Evolutionary conservation across 2,797 vertebrate species (phyloP), one percentile per base, ranked within the genome.

Genomic region (Chromobotia macracanthus): DNA sequence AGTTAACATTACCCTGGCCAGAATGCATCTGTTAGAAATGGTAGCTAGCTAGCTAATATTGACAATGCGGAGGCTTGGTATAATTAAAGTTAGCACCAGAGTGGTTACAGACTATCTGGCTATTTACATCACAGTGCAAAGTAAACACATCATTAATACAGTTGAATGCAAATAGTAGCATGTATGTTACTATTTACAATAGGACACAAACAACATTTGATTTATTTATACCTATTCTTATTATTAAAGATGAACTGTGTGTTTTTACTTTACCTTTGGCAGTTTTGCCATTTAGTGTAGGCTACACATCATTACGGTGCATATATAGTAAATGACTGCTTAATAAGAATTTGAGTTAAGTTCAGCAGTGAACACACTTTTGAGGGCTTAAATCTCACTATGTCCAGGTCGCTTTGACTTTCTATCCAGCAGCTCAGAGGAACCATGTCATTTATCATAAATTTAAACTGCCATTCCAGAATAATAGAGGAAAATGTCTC

Each of bases 391-490:
- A 28, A 67, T 77, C 55, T 51, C 28, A 18, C 5, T 11, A 21
- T 10, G n/a, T 63, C 38, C n/a, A 19, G 75, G 41, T 77, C 75
- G 50, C 51, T 55, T 25, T 67, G 63, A 77, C 66, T 51, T 70
- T 69, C 15, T 41, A 51, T 71, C 56, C 19, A 48, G 23, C 5
- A 23, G 19, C 25, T 69, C n/a, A 18, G 16, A 67, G 18, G n/a
- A 77, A 63, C 44, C 55, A 10, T 23, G 28, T 41, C 0, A 70
- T 50, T 25, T 78, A 21, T 70, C 66, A 38, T 51, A 9, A 63
- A 51, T 63, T 51, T 25, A 53, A 18, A 48, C 28, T 41, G 46
- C 16, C 41, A n/a, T 41, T 63, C 44, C 12, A 6, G 58, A 28
- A 60, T 28, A 56, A 56, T 56, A 56, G 53, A 70, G 58, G 15